phyloP scores from a whole-genome alignment of 2,888 invertebrate genomes.

The Drosophila gaucha region DNA sequence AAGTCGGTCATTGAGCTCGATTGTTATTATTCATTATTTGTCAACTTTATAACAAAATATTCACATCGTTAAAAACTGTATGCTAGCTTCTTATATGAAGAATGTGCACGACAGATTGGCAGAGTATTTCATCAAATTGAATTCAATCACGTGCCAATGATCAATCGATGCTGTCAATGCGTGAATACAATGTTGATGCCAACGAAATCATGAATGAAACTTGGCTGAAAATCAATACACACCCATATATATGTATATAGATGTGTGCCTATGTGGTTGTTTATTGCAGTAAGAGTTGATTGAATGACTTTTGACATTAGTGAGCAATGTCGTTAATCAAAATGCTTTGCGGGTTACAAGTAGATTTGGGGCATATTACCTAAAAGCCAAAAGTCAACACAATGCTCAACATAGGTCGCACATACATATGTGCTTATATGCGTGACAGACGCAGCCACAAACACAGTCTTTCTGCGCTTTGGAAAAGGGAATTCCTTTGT shows the following conservation, averaged over 20 bases:
- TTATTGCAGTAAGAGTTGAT: slow-evolving; percentile 54
- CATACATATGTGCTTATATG: neutral
- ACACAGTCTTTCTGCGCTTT: slow-evolving; percentile 7
- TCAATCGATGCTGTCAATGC: slow-evolving; percentile 79
- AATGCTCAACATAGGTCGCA: slow-evolving; percentile 26
- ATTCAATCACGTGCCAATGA: slow-evolving; percentile 80
- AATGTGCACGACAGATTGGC: slow-evolving; percentile 44
- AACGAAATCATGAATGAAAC: slow-evolving; percentile 70
- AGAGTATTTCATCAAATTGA: slow-evolving; percentile 79
- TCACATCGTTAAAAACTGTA: slow-evolving; percentile 53
- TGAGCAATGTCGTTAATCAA: slow-evolving; percentile 79
- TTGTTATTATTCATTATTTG: slow-evolving; percentile 2
- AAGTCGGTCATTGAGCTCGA: neutral
- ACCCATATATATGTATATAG: slow-evolving; percentile 7
- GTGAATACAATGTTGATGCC: slow-evolving; percentile 59
- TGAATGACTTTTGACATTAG: slow-evolving; percentile 80
- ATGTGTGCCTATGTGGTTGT: slow-evolving; percentile 16
- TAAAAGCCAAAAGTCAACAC: slow-evolving; percentile 43
- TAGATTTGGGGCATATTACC: slow-evolving; percentile 42
- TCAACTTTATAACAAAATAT: slow-evolving; percentile 15
- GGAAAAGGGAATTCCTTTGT: slow-evolving; percentile 25
- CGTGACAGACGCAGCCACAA: neutral
- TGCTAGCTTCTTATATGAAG: neutral
- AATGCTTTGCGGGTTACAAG: slow-evolving; percentile 55
- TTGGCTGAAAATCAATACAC: slow-evolving; percentile 29